Base-by-base conservation (phyloP, 92 coral and sea anemone genomes). In the Galaxea fascicularis region DNA sequence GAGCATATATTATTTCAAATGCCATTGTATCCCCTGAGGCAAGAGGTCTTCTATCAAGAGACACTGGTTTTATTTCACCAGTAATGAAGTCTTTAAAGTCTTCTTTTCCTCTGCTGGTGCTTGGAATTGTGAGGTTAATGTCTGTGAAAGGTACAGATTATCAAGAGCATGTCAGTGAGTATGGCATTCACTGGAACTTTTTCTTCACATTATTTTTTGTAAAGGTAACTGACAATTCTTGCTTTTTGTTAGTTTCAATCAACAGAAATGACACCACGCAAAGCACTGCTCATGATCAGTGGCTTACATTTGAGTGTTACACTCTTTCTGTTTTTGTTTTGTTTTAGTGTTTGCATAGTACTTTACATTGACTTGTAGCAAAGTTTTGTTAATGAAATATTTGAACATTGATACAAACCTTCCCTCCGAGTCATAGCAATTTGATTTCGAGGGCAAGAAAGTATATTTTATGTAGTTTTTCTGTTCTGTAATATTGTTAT, bases 171-270 rank as follows among this genome's bases (percentile, higher is more conserved):
- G 94, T 91, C 24, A 90, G 95, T 49, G 99, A 96, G 72, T 96
- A 96, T 89, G 99, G 99, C 39, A 87, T 76, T 17, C 99, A 96
- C 81, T 96, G 99, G 99, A 96, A 96, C 85, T 96, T 96, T 85
- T 96, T 96, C 88, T 87, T 96, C 27, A 96, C 99, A 8, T 86
- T 96, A 49, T 90, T 95, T 73, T 69, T 82, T 71, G 95, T 96
- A 15, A 82, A 91, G 95, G 99, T 96, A 88, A 89, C 90, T 89
- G 35, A 21, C 18, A 14, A 12, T 1, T 53, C 65, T 46, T 27
- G 15, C 15, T 58, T 18, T n/a, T 0, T 26, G 49, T 10, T 65
- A 30, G n/a, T 35, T 44, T 44, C 17, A 6, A 35, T 35, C 6
- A 35, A 35, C 41, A 2, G 41, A 35, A 35, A 35, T 35, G 41